Evolutionary conservation across 2,113 vertebrate species (phyloP), one percentile per base, ranked within the genome.

Genomic region (Ranitomeya variabilis): DNA sequence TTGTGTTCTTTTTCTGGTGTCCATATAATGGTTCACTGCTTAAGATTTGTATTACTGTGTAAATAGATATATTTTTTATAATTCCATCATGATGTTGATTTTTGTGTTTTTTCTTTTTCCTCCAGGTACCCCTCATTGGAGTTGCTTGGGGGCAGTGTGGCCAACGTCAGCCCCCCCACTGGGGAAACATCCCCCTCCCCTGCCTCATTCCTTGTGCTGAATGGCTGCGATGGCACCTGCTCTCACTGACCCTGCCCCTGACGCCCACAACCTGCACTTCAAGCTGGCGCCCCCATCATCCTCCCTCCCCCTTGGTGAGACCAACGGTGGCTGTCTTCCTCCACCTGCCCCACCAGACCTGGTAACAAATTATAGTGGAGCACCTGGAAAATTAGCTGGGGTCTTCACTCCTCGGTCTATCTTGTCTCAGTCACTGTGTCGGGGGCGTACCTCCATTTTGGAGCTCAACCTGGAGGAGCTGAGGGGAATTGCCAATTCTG

Each of bases 171-270:
- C 76, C 45, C 69, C 80, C 80, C 78, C 88, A 8, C 95, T 96
- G 91, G 95, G 94, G 96, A 97, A 97, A 95, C 96, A 96, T 96
- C 96, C 96, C 96, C 96, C 96, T 96, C 95, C 95, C 95, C 81
- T 83, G 81, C 96, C 97, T 95, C 94, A 95, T 95, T 96, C 95
- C 96, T 95, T 96, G 97, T 98, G 96, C 97, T 99, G 98, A 98
- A 99, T 99, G 98, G 98, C 98, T 99, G 98, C 98, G 96, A 99
- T 99, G 98, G 98, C 98, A 97, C 98, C 98, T 97, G 98, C 98
- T 99, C 97, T 99, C 95, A 99, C 98, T 96, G 98, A 99, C 94
- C 97, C 98, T 96, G 97, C 98, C 96, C 97, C 98, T 95, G 98
- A 99, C 98, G 97, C 98, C 97, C 98, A 98, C 96, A 98, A 99